A percentile compares a stretch with the other conserved stretches of the same genome.
Evolutionary conservation across 2,888 invertebrate species (phyloP).

Genomic region (Exephanes ischioxanthus): DNA sequence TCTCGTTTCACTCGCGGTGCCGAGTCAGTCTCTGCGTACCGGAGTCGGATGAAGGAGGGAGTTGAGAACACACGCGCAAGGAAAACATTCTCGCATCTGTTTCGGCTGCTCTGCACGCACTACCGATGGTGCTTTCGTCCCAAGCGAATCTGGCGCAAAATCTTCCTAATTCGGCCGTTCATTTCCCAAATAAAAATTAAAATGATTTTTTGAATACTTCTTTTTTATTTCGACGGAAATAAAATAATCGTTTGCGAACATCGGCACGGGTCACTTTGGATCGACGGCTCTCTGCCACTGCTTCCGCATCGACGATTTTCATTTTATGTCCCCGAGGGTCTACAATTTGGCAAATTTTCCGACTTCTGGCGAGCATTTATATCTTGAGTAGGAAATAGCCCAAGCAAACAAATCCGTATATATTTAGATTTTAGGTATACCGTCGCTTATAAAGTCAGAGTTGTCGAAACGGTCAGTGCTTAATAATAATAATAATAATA

Average conservation of each 20-base stretch:
- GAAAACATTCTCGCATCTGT: slow-evolving; percentile 11
- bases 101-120: not conserved
- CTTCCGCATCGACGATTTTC: not conserved
- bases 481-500: not conserved
- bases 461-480: not conserved
- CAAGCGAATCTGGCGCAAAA: not conserved
- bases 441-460: slow-evolving; percentile 34
- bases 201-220: no score
- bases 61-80: slow-evolving; percentile 10
- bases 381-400: slow-evolving; percentile 75
- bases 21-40: slow-evolving; percentile 9
- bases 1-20: slow-evolving; percentile 16
- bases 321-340: not conserved
- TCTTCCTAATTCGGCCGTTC: no score
- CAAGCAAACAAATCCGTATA: slow-evolving; percentile 71
- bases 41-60: not conserved
- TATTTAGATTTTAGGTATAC: slow-evolving; percentile 72
- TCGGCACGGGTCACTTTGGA: not conserved
- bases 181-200: no score
- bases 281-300: not conserved
- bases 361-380: slow-evolving; percentile 65
- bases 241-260: no score
- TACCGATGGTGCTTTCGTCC: not conserved
- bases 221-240: no score
- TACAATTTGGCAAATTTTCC: slow-evolving; percentile 48